Base-by-base conservation (phyloP, 2,888 invertebrate species). In the Trachelus iudaicus region DNA sequence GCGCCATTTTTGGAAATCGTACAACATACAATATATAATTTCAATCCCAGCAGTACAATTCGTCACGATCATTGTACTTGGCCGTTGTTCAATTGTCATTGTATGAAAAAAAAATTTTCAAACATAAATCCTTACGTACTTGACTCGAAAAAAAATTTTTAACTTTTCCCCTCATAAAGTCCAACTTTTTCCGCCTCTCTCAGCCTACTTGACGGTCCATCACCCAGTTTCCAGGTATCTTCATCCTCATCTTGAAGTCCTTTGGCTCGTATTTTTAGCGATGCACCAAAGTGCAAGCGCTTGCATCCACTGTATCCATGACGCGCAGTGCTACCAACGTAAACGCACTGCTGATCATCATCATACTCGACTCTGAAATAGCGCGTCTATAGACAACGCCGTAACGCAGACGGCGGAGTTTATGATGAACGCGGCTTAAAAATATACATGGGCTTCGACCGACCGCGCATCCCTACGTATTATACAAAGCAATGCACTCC, bases 391-490 rank as follows among this genome's bases (percentile, higher is more conserved):
- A 56, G 56, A 9, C 23, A 56, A 56, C 56, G 56, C 56, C 56
- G 56, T 56, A 56, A 23, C 23, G 56, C 56, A 56, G 71, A 71
- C 33, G 71, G 33, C 71, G 15, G 71, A 71, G 71, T 71, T 71
- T 71, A 71, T 71, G 71, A 71, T 71, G 71, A 71, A 33, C 71
- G 71, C 34, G 33, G 31, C 71, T 71, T 71, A 71, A 71, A 71
- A 71, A 71, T 71, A 71, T 34, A 34, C 71, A 33, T n/a, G 56
- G 56, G 31, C 34, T 34, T 30, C 33, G 34, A 6, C 35, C 74
- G 37, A 23, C 4, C 74, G 34, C 33, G 74, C 35, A 3, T n/a
- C 74, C 35, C 35, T 35, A 30, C 37, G 74, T 74, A 35, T 35
- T 35, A 12, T 74, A 37, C 31, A 9, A 74, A 34, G 74, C 74